Evolutionary conservation across 30 jellyfish, hydroid and myxozoan species (phyloP).

Genomic region (Catostylus mosaicus): DNA sequence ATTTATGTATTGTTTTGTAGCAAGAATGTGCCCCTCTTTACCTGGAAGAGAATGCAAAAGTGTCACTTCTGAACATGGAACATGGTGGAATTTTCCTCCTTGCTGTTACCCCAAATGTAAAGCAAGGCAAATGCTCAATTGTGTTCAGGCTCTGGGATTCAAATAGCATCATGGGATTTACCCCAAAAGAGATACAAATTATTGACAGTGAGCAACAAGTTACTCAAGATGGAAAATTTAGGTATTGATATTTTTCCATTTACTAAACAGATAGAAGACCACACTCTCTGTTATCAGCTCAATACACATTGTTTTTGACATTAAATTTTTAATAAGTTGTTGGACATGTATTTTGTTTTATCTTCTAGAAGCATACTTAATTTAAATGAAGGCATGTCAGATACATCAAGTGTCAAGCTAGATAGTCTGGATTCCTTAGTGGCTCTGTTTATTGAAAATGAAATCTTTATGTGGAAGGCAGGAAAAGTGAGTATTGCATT

Average conservation of each 20-base stretch:
- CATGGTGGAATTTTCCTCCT: slow-evolving; percentile 47
- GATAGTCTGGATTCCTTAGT: slow-evolving; percentile 40
- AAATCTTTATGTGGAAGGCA: slow-evolving; percentile 37
- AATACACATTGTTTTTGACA: no score
- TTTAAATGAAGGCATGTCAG: slow-evolving; percentile 16
- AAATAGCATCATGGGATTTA: slow-evolving; percentile 66
- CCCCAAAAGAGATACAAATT: slow-evolving; percentile 79
- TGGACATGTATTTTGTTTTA: no score
- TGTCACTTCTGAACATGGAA: slow-evolving; percentile 50
- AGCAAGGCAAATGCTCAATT: slow-evolving; percentile 37
- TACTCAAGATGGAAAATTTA: slow-evolving; percentile 72
- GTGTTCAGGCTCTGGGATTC: slow-evolving; percentile 76
- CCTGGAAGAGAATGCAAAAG: slow-evolving; percentile 74
- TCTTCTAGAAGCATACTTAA: slow-evolving; percentile 21
- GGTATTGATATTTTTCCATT: slow-evolving; percentile 15
- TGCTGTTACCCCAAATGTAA: slow-evolving; percentile 64
- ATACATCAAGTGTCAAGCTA: slow-evolving; percentile 3
- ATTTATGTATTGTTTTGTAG: neutral
- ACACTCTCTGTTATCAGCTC: no score
- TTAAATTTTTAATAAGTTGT: no score
- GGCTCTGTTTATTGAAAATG: slow-evolving; percentile 41
- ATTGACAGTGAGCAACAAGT: slow-evolving; percentile 32
- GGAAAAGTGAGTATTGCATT: slow-evolving; percentile 14
- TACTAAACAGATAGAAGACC: no score
- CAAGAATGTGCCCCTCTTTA: slow-evolving; percentile 85